phyloP scores from a whole-genome alignment of 2,113 vertebrate genomes.

The Aleadryas rufinucha region DNA sequence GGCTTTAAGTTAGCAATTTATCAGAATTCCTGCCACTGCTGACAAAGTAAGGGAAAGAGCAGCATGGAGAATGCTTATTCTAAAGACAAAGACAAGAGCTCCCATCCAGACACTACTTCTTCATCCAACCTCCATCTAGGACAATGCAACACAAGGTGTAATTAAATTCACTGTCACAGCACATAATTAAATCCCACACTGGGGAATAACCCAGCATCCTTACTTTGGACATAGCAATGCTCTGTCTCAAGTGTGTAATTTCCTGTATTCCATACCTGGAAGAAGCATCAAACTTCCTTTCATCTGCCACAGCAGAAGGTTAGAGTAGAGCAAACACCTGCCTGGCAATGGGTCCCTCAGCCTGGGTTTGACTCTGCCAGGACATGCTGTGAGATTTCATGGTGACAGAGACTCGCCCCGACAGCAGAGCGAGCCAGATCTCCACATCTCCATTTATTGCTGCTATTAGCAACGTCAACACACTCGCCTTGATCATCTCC shows the following conservation, averaged over 20 bases:
- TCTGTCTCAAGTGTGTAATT: background rate
- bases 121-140: background rate
- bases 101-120: background rate
- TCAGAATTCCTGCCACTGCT: background rate
- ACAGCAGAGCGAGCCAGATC: background rate
- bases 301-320: background rate
- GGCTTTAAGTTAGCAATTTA: background rate
- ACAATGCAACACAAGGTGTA: background rate
- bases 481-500: background rate
- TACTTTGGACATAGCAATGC: background rate
- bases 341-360: background rate
- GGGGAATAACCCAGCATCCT: background rate
- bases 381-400: accelerated
- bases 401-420: accelerated
- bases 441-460: background rate
- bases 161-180: background rate
- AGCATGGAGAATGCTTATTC: background rate
- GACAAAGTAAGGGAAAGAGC: background rate
- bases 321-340: background rate
- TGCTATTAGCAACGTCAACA: background rate
- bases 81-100: background rate
- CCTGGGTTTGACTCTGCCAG: background rate
- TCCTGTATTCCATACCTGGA: background rate
- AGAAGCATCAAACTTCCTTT: background rate
- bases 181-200: background rate